Conservation (phyloP, 2,797 vertebrate genomes). For the Coranthus polyacanthus region DNA sequence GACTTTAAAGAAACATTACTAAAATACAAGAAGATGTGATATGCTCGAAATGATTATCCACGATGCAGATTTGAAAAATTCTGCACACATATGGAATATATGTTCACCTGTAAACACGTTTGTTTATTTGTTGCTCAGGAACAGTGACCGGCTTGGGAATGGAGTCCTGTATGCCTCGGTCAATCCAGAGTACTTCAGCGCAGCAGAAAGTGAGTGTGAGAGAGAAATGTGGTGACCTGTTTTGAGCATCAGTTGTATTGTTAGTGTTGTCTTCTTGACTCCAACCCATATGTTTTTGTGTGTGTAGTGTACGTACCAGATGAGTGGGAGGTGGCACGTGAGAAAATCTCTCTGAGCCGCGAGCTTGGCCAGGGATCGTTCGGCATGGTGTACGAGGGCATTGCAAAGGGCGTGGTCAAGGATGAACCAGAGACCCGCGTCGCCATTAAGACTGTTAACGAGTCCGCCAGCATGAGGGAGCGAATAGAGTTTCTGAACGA, state of each 20-base stretch:
- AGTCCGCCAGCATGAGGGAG: conserved; percentile 96
- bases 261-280: neutral
- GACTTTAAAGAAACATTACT: neutral
- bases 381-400: conserved; percentile 98
- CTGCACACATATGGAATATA: neutral
- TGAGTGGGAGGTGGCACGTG: conserved; percentile 97
- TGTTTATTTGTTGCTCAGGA: conserved; percentile 80
- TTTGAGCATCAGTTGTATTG: neutral
- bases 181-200: conserved; percentile 99
- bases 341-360: conserved; percentile 94
- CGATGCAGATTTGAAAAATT: neutral
- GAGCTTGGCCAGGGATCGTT: conserved; percentile 98
- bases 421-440: conserved; percentile 94
- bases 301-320: conserved; percentile 95
- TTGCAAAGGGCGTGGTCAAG: conserved; percentile 97
- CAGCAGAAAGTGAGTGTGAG: conserved; percentile 92
- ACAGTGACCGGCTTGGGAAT: conserved; percentile 94
- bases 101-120: conserved; percentile 15
- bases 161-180: conserved; percentile 97
- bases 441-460: conserved; percentile 98
- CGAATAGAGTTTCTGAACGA: conserved; percentile 98
- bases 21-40: neutral
- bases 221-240: neutral
- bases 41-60: conserved; percentile 3
- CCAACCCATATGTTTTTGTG: fast-evolving